Percentiles rank a stretch among this genome's conserved stretches.
Conservation (phyloP, 2,113 vertebrate species). For the Montifringilla adamsi region DNA sequence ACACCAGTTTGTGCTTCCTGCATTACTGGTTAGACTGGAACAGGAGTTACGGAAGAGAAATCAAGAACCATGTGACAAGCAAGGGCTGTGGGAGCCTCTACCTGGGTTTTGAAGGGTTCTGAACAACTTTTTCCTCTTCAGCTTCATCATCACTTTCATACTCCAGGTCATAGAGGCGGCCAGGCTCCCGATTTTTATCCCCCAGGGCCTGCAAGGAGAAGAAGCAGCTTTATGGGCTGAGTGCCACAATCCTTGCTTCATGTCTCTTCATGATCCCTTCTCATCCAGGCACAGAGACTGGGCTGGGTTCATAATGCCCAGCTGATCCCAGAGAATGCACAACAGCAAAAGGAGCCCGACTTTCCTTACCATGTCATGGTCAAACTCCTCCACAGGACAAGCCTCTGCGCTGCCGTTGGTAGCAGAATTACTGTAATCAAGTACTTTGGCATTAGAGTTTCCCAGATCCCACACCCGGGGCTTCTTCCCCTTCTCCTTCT, state of each 20-base stretch:
- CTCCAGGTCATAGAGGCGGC: conserved; percentile 88
- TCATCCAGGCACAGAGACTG: background rate
- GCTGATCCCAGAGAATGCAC: fast-evolving
- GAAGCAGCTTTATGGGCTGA: fast-evolving
- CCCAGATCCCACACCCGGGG: conserved; percentile 87
- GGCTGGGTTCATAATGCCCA: background rate
- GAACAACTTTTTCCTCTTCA: conserved; percentile 71
- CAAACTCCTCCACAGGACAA: conserved; percentile 64
- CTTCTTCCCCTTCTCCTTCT: conserved; percentile 84
- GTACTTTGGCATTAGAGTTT: conserved; percentile 79
- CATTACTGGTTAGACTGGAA: background rate
- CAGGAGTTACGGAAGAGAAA: background rate
- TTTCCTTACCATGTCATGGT: conserved; percentile 23
- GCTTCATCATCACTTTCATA: conserved; percentile 85
- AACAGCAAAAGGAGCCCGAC: fast-evolving
- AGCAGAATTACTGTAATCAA: conserved; percentile 87
- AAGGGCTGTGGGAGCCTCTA: background rate
- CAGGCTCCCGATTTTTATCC: conserved; percentile 67
- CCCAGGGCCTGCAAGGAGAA: conserved; percentile 51
- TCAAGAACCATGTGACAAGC: background rate
- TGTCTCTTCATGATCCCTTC: background rate
- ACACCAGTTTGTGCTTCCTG: background rate
- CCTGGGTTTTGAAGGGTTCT: conserved; percentile 73
- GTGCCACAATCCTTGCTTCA: fast-evolving
- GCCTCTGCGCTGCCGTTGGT: conserved; percentile 72